phyloP scores from a whole-genome alignment of 2,113 vertebrate species.

The Globicephala melas region DNA sequence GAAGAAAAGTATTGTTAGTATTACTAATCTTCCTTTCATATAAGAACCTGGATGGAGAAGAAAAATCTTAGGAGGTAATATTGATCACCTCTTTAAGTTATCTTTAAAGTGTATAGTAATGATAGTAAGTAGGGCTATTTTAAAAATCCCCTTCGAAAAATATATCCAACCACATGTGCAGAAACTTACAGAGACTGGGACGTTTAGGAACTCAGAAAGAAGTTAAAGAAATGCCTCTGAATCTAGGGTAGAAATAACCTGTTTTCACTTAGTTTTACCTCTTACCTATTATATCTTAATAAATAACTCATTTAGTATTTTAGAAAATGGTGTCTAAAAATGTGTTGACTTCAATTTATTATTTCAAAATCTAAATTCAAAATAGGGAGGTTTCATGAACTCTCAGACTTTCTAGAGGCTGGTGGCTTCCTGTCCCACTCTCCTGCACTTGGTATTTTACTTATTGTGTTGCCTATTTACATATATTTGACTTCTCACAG shows the following conservation, averaged over 20 bases:
- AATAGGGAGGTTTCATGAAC: neutral
- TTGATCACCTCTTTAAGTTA: neutral
- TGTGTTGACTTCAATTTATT: neutral
- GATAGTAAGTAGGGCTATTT: neutral
- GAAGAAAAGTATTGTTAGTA: neutral
- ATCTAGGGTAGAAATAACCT: neutral
- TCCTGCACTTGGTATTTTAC: neutral
- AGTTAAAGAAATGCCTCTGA: neutral
- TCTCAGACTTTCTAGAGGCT: neutral
- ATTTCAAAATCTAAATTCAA: constrained; percentile 7
- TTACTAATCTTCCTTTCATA: neutral
- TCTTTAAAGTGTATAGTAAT: neutral
- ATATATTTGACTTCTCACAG: neutral
- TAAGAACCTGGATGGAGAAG: neutral
- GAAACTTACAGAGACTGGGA: neutral
- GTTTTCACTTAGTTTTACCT: neutral
- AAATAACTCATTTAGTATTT: constrained; percentile 6
- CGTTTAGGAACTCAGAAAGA: neutral
- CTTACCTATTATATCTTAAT: neutral
- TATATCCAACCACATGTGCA: neutral
- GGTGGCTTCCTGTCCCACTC: neutral
- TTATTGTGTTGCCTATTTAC: neutral
- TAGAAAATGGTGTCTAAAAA: neutral
- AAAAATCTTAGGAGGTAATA: neutral
- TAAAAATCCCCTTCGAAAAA: neutral